These are phyloP conservation scores for Limanda limanda DNA, from an alignment of 2,113 vertebrate species.

Conservation along the genomic window DNA sequence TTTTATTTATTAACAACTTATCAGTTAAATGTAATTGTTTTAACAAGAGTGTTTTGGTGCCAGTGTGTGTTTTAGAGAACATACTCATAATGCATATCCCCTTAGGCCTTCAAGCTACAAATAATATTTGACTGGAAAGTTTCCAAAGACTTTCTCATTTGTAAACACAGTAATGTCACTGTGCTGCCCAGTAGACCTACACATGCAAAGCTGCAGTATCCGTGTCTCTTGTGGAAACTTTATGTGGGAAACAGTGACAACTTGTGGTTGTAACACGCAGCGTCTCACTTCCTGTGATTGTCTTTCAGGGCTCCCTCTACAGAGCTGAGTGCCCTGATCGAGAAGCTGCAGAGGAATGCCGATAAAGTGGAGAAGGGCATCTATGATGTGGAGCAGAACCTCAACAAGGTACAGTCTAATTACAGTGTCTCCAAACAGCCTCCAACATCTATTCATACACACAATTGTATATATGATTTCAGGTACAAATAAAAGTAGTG, in stretches of 20 bases:
- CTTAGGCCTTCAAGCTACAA: too few relatives aligned
- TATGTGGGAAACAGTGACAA: background rate
- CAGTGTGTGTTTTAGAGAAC: too few relatives aligned
- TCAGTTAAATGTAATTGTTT: too few relatives aligned
- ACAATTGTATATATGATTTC: background rate
- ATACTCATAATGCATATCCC: too few relatives aligned
- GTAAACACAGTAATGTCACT: too few relatives aligned
- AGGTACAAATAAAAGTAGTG: too few relatives aligned
- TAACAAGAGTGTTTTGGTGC: too few relatives aligned
- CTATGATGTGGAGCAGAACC: conserved; percentile 90
- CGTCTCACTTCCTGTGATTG: background rate
- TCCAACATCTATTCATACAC: background rate
- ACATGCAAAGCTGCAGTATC: background rate
- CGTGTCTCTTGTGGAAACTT: background rate
- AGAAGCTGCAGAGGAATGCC: conserved; percentile 94
- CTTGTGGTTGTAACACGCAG: background rate
- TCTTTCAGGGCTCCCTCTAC: conserved; percentile 81
- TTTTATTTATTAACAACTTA: too few relatives aligned
- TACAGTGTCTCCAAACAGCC: background rate
- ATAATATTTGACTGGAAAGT: too few relatives aligned
- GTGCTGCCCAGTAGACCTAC: too few relatives aligned
- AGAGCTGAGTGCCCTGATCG: conserved; percentile 88
- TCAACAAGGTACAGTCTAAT: conserved; percentile 86
- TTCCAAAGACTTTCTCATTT: too few relatives aligned
- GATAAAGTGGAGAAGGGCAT: conserved; percentile 98